phyloP scores from a whole-genome alignment of 2,797 vertebrate species.

The Parauchenoglanis ngamensis region DNA sequence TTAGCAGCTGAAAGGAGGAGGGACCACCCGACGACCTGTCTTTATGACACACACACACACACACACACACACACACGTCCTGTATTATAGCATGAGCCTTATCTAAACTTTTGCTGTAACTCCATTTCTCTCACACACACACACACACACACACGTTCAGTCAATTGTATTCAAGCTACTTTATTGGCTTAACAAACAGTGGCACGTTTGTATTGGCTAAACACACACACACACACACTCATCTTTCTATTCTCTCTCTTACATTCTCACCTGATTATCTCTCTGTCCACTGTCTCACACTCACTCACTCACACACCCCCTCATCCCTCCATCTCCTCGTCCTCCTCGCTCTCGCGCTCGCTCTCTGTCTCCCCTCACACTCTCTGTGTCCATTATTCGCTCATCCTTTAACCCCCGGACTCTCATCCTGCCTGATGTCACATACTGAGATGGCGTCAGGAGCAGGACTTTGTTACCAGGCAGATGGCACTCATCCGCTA shows the following conservation, averaged over 20 bases:
- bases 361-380: neutral
- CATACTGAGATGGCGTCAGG: slow-evolving; percentile 43
- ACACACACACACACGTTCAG: neutral
- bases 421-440: slow-evolving; percentile 39
- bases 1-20: neutral
- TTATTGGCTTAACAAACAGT: slow-evolving; percentile 19
- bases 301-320: neutral
- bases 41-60: neutral
- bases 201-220: neutral
- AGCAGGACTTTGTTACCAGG: slow-evolving; percentile 51
- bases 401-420: slow-evolving; percentile 46
- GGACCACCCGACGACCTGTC: slow-evolving; percentile 9
- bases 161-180: slow-evolving; percentile 10
- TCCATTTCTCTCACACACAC: neutral
- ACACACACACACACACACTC: slow-evolving; percentile 12
- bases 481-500: slow-evolving; percentile 52
- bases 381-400: slow-evolving; percentile 20
- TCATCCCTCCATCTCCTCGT: neutral
- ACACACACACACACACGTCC: neutral
- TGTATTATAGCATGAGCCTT: neutral
- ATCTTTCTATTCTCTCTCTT: neutral
- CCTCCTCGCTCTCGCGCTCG: neutral
- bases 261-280: slow-evolving; percentile 18
- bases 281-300: neutral
- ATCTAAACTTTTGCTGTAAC: no score